Evolutionary conservation across 2,888 invertebrate species (phyloP).

Genomic region (Erpobdella octoculata): DNA sequence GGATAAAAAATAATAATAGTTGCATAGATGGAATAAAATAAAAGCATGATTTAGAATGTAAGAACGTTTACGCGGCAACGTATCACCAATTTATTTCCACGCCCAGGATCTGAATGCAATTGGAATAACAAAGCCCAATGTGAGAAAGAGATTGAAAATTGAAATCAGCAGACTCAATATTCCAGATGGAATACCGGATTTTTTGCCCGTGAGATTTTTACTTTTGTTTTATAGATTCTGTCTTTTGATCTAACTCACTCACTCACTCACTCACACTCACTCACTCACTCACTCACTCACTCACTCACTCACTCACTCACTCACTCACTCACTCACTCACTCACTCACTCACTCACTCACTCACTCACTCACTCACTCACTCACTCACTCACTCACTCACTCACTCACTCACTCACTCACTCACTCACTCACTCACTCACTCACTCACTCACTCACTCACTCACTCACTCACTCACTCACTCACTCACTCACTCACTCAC

Average conservation of each 20-base stretch:
- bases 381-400: neutral
- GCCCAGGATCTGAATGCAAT: slow-evolving; percentile 60
- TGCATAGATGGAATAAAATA: too few species aligned
- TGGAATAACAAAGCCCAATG: slow-evolving; percentile 89
- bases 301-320: neutral
- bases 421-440: neutral
- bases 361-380: neutral
- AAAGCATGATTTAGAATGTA: too few species aligned
- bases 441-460: neutral
- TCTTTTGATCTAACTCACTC: neutral
- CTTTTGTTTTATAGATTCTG: too few species aligned
- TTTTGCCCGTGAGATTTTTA: slow-evolving; percentile 44
- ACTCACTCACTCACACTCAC: neutral
- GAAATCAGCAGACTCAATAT: slow-evolving; percentile 90
- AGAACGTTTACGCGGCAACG: too few species aligned
- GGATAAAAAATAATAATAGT: too few species aligned
- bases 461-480: neutral
- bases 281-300: neutral
- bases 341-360: neutral
- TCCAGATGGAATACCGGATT: slow-evolving; percentile 83
- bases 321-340: neutral
- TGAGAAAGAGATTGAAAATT: slow-evolving; percentile 86
- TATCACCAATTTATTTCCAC: slow-evolving; percentile 22
- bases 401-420: neutral
- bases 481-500: neutral